Evolutionary conservation across 2,888 invertebrate genomes (phyloP).

Genomic region (Dryobota labecula): DNA sequence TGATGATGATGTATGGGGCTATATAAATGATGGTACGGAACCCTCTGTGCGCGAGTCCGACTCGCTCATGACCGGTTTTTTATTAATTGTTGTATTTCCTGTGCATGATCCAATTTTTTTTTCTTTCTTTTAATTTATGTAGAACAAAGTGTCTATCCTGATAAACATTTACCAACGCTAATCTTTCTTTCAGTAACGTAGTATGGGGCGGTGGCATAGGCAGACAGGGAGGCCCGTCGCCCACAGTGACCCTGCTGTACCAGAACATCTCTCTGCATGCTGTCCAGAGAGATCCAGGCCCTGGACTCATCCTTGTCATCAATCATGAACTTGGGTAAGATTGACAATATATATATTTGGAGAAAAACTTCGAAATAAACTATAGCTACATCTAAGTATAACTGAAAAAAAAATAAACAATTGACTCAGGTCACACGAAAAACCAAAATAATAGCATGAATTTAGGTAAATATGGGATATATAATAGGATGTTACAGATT

Average conservation of each 20-base stretch:
- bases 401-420: background rate
- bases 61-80: too few relatives aligned
- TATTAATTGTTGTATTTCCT: too few relatives aligned
- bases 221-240: conserved; percentile 75
- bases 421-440: background rate
- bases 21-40: too few relatives aligned
- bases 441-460: background rate
- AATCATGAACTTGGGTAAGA: conserved; percentile 91
- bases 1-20: too few relatives aligned
- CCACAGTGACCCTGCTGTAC: conserved; percentile 92
- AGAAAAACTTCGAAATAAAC: too few relatives aligned
- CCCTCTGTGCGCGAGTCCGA: too few relatives aligned
- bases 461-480: background rate
- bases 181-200: conserved; percentile 78
- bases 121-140: too few relatives aligned
- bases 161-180: background rate
- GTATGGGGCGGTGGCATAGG: conserved; percentile 85
- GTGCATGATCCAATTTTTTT: too few relatives aligned
- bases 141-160: background rate
- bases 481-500: background rate
- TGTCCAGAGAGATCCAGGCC: conserved; percentile 93
- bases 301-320: conserved; percentile 94
- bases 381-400: background rate
- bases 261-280: conserved; percentile 94
- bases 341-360: background rate